phyloP scores from a whole-genome alignment of 2,113 vertebrate species.

The Rhinoderma darwinii region DNA sequence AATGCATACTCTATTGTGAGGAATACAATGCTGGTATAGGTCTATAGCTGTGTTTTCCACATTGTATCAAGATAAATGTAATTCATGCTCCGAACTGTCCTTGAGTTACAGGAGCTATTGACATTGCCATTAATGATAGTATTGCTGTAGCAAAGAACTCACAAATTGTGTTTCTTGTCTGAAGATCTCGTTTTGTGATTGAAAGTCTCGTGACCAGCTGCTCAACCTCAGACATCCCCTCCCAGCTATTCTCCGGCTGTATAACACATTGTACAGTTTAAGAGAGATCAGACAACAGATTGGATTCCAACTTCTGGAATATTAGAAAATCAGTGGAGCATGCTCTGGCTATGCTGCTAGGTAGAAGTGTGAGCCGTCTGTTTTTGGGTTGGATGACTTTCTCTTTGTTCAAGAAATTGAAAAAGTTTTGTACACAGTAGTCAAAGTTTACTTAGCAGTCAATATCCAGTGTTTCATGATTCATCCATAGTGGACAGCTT shows the following conservation, averaged over 20 bases:
- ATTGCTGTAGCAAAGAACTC: not conserved
- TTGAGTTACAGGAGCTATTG: conserved; percentile 7
- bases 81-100: not conserved
- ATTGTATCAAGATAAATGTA: not conserved
- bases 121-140: conserved; percentile 32
- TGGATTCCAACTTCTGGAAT: conserved; percentile 41
- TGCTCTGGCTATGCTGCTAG: not conserved
- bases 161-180: conserved; percentile 37
- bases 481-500: not conserved
- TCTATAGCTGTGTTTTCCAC: not conserved
- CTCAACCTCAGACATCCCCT: conserved; percentile 16
- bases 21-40: not conserved
- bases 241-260: not conserved
- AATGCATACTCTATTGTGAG: not conserved
- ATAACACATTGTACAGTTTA: conserved; percentile 41
- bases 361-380: not conserved
- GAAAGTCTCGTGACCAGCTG: not conserved
- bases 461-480: not conserved
- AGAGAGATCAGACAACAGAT: conserved; percentile 42
- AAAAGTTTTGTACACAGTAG: conserved; percentile 11
- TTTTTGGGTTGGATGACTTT: not conserved
- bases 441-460: not conserved
- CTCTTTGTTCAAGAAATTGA: not conserved
- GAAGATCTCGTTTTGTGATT: conserved; percentile 25
- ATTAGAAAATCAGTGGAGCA: conserved; percentile 23